A percentile compares a stretch with the other conserved stretches of the same genome.
Conservation (phyloP, 2,113 vertebrate genomes). For the Holacanthus passer region DNA sequence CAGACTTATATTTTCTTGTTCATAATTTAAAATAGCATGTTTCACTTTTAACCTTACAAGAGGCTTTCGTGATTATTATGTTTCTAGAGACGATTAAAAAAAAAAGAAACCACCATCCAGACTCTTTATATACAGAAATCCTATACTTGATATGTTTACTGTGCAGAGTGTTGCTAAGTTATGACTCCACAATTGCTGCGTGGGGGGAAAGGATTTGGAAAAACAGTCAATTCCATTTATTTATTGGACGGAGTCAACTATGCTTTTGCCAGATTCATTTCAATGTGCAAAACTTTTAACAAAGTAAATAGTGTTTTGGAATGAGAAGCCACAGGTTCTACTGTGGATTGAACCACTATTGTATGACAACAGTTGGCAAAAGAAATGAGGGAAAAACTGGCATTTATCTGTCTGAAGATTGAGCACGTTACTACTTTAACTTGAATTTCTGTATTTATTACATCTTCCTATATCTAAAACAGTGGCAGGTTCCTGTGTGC, state of each 20-base stretch:
- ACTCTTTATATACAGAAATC: background rate
- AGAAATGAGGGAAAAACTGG: background rate
- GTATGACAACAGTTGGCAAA: background rate
- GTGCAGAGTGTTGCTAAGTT: too few species aligned
- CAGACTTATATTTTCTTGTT: too few species aligned
- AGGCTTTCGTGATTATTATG: too few species aligned
- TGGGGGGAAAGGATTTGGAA: too few species aligned
- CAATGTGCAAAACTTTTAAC: background rate
- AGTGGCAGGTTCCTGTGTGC: background rate
- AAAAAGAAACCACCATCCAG: background rate
- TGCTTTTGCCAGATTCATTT: background rate
- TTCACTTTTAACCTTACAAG: too few species aligned
- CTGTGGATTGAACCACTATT: background rate
- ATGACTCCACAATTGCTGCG: too few species aligned
- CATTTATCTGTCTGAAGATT: background rate
- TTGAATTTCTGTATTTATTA: background rate
- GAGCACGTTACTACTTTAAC: background rate
- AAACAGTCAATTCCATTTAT: background rate
- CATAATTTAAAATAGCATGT: too few species aligned
- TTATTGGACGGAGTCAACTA: background rate
- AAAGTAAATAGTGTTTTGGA: background rate
- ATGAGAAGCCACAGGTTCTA: background rate
- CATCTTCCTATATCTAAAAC: background rate
- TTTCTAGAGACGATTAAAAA: background rate
- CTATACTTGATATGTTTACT: too few species aligned